Evolutionary conservation across 2,888 invertebrate species (phyloP).

Genomic region (Epirrhoe alternata): DNA sequence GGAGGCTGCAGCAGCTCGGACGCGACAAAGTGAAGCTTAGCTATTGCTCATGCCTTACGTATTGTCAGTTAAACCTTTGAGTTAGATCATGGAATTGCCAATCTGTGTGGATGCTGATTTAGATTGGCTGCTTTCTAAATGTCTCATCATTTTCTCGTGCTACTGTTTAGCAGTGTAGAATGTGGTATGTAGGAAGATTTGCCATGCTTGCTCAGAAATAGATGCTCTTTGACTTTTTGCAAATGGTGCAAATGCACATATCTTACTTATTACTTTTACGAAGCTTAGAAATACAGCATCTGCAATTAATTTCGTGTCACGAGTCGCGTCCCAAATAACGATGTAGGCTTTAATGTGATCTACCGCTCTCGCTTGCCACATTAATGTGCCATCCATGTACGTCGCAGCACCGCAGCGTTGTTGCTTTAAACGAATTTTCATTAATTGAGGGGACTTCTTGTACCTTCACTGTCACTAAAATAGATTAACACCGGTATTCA

Average conservation of each 20-base stretch:
- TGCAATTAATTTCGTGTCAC: background rate
- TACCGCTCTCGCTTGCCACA: conserved; percentile 27
- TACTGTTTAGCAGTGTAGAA: background rate
- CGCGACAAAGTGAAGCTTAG: conserved; percentile 4
- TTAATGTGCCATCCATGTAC: conserved; percentile 32
- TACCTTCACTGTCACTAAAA: no score
- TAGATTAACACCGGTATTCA: no score
- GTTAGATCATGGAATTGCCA: no score
- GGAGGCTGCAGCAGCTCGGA: conserved; percentile 8
- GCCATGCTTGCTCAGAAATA: no score
- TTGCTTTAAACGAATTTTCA: background rate
- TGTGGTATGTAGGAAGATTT: background rate
- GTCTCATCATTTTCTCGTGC: background rate
- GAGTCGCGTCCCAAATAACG: conserved; percentile 12
- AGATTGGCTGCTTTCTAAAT: background rate
- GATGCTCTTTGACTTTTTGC: no score
- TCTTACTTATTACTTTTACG: no score
- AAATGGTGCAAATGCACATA: no score
- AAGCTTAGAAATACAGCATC: no score
- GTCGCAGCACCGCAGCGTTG: background rate
- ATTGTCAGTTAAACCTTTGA: background rate
- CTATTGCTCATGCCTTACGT: background rate
- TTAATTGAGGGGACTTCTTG: no score
- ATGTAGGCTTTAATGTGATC: conserved; percentile 28
- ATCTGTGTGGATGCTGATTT: no score